Evolutionary conservation across 2,113 vertebrate species (phyloP).

Genomic region (Oreochromis spilurus): DNA sequence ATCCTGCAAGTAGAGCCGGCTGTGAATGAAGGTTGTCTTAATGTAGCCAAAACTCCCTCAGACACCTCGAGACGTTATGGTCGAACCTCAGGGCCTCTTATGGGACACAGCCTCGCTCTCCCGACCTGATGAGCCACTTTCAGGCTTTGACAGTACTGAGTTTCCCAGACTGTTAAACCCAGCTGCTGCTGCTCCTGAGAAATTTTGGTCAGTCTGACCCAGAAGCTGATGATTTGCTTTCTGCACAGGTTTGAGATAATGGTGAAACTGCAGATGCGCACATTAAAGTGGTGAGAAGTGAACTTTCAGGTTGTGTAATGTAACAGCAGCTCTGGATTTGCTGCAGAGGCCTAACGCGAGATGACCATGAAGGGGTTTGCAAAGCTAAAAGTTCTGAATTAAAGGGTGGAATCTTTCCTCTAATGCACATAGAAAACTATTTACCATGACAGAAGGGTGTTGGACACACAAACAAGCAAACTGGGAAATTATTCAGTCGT

Average conservation of each 20-base stretch:
- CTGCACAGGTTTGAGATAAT: not conserved
- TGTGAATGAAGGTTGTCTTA: not conserved
- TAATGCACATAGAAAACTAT: not conserved
- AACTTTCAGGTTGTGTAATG: not conserved
- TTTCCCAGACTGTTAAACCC: not conserved
- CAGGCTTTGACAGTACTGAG: not conserved
- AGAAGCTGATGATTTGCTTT: not conserved
- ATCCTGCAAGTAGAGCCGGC: not conserved
- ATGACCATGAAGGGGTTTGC: not conserved
- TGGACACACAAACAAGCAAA: not conserved
- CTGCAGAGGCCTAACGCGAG: rapidly evolving
- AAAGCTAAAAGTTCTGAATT: not conserved
- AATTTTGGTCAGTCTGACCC: not conserved
- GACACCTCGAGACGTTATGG: not conserved
- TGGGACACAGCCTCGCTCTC: not conserved
- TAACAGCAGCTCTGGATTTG: not conserved
- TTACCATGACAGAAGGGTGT: not conserved
- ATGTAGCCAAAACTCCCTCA: not conserved
- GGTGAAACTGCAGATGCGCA: not conserved
- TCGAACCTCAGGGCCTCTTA: not conserved
- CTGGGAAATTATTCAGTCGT: not conserved
- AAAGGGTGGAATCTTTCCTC: not conserved
- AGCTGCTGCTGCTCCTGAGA: not conserved
- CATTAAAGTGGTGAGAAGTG: not conserved
- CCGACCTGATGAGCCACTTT: not conserved